Percentiles rank a stretch among this genome's conserved stretches.
Evolutionary conservation across 2,888 invertebrate genomes (phyloP).

Genomic region (Sabatieria punctata): DNA sequence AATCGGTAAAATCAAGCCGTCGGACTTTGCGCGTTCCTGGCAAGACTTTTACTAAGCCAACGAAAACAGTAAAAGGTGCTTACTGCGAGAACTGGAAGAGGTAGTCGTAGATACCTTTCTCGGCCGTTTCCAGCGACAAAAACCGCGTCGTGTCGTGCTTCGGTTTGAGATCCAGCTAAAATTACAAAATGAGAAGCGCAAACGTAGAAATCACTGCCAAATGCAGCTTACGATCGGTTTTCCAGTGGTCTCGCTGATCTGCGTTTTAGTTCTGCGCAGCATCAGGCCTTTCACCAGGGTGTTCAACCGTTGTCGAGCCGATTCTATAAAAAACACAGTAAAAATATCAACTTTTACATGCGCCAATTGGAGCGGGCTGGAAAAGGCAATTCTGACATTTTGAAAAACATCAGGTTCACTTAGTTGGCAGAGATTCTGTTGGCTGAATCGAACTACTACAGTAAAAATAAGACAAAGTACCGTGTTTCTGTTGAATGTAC

Average conservation of each 20-base stretch:
- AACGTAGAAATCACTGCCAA: background rate
- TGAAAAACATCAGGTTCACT: too few relatives aligned
- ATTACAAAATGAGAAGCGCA: background rate
- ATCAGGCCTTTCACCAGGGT: conserved; percentile 66
- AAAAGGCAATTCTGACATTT: conserved; percentile 7
- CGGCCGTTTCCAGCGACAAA: conserved; percentile 17
- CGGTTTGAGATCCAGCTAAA: conserved; percentile 16
- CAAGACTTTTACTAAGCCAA: too few relatives aligned
- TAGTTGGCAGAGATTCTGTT: too few relatives aligned
- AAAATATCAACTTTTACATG: too few relatives aligned
- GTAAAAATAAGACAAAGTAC: conserved; percentile 25
- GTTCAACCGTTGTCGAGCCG: conserved; percentile 53
- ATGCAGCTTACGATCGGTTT: conserved; percentile 30
- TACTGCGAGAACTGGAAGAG: background rate
- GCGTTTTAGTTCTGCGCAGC: conserved; percentile 67
- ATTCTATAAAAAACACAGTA: conserved; percentile 14
- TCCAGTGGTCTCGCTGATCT: conserved; percentile 36
- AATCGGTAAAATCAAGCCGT: too few relatives aligned
- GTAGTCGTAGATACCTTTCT: conserved; percentile 18
- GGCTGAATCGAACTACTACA: background rate
- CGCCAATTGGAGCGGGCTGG: too few relatives aligned
- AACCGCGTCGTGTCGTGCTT: conserved; percentile 17
- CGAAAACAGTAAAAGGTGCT: background rate
- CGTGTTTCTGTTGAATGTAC: conserved; percentile 71
- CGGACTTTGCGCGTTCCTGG: too few relatives aligned